Percentiles rank a stretch among this genome's conserved stretches.
These are phyloP conservation scores for Zaprionus ghesquierei DNA, from an alignment of 1,140 invertebrate species.

Conservation along the genomic window DNA sequence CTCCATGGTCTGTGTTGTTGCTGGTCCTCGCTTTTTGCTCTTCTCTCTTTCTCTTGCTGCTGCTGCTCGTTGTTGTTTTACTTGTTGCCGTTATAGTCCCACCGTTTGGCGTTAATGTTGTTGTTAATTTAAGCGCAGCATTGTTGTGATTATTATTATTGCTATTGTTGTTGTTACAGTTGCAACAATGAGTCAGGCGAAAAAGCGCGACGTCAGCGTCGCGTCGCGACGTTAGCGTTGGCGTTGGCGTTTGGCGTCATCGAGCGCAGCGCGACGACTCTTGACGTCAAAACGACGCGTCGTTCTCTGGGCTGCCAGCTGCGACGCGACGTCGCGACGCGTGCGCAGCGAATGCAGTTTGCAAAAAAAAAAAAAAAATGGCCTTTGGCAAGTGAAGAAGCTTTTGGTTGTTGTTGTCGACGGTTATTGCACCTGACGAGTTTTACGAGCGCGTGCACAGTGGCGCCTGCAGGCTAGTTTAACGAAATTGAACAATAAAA, in stretches of 20 bases:
- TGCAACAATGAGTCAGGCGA: conserved; percentile 27
- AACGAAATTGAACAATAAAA: conserved; percentile 68
- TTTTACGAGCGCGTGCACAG: conserved; percentile 65
- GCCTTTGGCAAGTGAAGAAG: conserved; percentile 5
- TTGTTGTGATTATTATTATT: conserved; percentile 29
- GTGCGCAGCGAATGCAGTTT: conserved; percentile 50
- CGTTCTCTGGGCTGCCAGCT: background rate
- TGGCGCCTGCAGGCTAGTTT: conserved; percentile 61
- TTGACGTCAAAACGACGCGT: conserved; percentile 1
- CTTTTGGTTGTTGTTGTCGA: conserved; percentile 9
- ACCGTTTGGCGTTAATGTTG: conserved; percentile 18
- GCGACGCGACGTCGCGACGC: conserved; percentile 32
- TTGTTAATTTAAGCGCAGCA: conserved; percentile 3
- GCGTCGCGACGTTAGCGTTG: background rate
- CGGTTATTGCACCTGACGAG: conserved; percentile 59
- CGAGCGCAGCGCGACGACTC: background rate
- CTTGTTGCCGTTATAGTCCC: conserved; percentile 32
- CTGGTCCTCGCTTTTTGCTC: conserved; percentile 24
- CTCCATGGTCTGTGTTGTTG: conserved; percentile 1
- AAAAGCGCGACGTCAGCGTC: background rate
- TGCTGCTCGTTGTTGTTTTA: conserved; percentile 14
- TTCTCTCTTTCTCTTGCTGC: background rate
- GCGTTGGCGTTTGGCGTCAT: conserved; percentile 13
- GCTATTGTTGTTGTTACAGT: conserved; percentile 9
- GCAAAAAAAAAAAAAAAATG: conserved; percentile 18